Evolutionary conservation across 2,113 vertebrate species (phyloP), one percentile per base, ranked within the genome.

Genomic region (Neodontobutis hainanensis): DNA sequence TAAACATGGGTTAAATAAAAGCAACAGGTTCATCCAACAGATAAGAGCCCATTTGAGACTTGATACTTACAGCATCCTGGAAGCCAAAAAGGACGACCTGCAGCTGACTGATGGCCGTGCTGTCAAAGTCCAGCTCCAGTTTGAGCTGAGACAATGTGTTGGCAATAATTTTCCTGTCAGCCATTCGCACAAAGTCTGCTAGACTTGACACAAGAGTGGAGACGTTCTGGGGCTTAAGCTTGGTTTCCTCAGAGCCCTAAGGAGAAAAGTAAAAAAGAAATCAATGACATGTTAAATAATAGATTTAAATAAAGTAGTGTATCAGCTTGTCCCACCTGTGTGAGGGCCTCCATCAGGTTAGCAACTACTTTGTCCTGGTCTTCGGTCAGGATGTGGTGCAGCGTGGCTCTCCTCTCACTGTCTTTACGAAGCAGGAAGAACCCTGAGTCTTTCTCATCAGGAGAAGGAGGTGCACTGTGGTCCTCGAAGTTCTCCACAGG

Each of bases 401-500:
- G 92, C 0, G 97, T 99, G 38, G 96, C 96, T 80, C 97, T 93
- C 61, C 97, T 90, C 82, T 99, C 97, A 44, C 97, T 99, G 80
- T 99, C 97, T 67, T 99, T 99, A 69, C 94, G 94, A 46, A 99
- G 90, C 95, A 99, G 92, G 57, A 99, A 99, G 90, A 99, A 98
- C 0, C 97, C 97, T 0, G 97, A 92, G 66, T 99, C 97, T 66
- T 97, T 97, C 77, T 99, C 97, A 75, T 99, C 97, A 0, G 97
- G 97, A 44, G 97, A 99, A 0, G 97, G 97, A 4, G 97, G 97
- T 0, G 97, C 97, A 9, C 97, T 99, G 89, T 99, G 97, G 82
- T 99, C 97, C 81, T 99, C 97, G 70, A 98, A 99, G 83, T 98
- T 95, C 86, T 99, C 97, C 83, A 98, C 97, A 6, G 97, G 97